Evolutionary conservation across 2,888 invertebrate genomes (phyloP), one percentile per base, ranked within the genome.

Genomic region (Luffia ferchaultella): DNA sequence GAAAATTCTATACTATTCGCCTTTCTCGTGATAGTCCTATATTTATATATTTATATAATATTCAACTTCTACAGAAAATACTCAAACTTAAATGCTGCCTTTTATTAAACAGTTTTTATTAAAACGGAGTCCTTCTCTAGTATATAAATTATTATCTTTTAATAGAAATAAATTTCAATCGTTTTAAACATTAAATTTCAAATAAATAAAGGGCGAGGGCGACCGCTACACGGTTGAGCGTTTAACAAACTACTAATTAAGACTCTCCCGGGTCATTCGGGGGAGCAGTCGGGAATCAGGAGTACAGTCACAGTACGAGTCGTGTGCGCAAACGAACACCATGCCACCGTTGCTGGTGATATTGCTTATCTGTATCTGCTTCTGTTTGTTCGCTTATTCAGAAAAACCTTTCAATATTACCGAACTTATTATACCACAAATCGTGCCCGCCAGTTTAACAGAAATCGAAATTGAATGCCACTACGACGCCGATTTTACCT

Each of bases 241-340:
- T 70, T 80, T 80, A 83, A 74, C 79, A 76, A 80, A 79, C 79
- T 72, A 68, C 74, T 80, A 82, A 83, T 83, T 82, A 78, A 79
- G 76, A 68, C 61, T 63, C 70, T 64, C 73, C 67, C 67, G 64
- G n/a, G n/a, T n/a, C n/a, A n/a, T n/a, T n/a, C 64, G 65, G 61
- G 40, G 30, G 63, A 62, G 61, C 67, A 61, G 62, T 61, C 67
- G 65, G 65, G n/a, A n/a, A n/a, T n/a, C 66, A 63, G 30, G 3
- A 30, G 30, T 30, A 30, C 77, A 79, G 79, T 77, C 12, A 30
- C 77, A 79, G 79, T 77, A 66, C 62, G 64, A 66, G 63, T 65
- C 65, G 68, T 63, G 76, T 70, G 64, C 66, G 70, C 30, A 30
- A 3, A 12, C 5, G 57, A 71, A 61, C 72, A 76, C 59, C 67